Base-by-base conservation (phyloP, 2,888 invertebrate genomes). In the Uropetala carovei region DNA sequence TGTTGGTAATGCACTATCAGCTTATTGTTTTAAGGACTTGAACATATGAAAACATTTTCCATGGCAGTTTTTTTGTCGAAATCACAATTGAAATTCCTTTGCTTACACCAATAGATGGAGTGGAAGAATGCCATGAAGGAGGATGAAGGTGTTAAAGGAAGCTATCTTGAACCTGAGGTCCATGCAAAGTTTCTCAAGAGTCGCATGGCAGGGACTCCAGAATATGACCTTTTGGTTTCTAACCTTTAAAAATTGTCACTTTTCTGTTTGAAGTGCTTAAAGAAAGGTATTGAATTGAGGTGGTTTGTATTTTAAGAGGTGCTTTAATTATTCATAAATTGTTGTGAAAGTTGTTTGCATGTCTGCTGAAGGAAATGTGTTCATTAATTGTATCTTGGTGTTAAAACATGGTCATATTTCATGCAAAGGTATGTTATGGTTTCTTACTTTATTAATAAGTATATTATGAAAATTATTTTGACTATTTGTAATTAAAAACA, bases 81-180 rank as follows among this genome's bases (percentile, higher is more conserved):
- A 43, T 43, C 43, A 43, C 43, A 43, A 43, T 43, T 43, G 43
- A 43, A 43, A 43, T 43, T 1, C 85, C 22, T 92, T 92, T 92
- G 92, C 85, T 93, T 92, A 89, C 93, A 92, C 82, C 95, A 96
- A 93, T 94, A 97, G 97, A 95, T 96, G 93, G 95, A 96, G 93
- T 98, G 98, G 97, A 96, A 96, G 92, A 96, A 96, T 91, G 95
- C 96, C 0, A 97, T 98, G 97, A 96, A 96, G 93, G 96, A 96
- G 93, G 97, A 97, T 93, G 95, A 96, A 0, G 97, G 97, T 8
- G 97, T 98, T 0, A 97, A 97, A 94, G 95, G 96, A 0, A 97
- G 96, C 94, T 96, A 96, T 93, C 95, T 97, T 92, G 96, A 97
- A 11, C 96, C 97, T 0, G 97, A 97, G 93, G 96, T 96, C 7